Base-by-base conservation (phyloP, 2,113 vertebrate genomes). In the Chaetodon trifascialis region DNA sequence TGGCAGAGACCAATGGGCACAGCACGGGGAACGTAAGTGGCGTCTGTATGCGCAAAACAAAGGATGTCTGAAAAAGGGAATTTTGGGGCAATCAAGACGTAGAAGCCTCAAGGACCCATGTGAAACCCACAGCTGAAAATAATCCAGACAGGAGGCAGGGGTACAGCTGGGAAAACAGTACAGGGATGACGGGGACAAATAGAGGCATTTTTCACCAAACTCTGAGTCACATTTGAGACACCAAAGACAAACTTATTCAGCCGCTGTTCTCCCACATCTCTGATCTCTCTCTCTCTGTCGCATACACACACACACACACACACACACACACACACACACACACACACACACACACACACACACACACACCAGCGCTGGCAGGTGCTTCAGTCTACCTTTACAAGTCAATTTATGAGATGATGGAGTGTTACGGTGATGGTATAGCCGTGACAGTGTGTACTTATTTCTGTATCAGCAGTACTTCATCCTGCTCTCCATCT, bases 121-220 rank as follows among this genome's bases (percentile, higher is more conserved):
- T 74, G 82, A 73, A 87, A 88, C 60, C 73, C 68, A 66, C 55
- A 69, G 70, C 70, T 36, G 14, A 62, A 79, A 86, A 84, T 79
- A 88, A 85, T 83, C 71, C 79, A 79, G 81, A 52, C 74, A 90
- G 72, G 58, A 89, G 73, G 83, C 49, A 6, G 62, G 1, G 80
- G 76, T 81, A n/a, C 86, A 89, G 88, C 90, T 90, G 86, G 80
- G 80, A 84, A 86, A 88, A 84, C 80, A 69, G 76, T 34, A 12
- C 77, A 59, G 71, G 56, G 70, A 82, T 74, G 85, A 91, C 88
- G 14, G 47, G 66, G 72, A 87, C 86, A 86, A 84, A 85, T 80
- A 71, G 79, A 81, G 67, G 69, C 51, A 65, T 67, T 77, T 85
- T 79, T 59, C 72, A 82, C 67, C 60, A 80, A 86, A 88, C 55